Evolutionary conservation across 1,140 invertebrate genomes (phyloP).

Genomic region (Ganaspis sp.): DNA sequence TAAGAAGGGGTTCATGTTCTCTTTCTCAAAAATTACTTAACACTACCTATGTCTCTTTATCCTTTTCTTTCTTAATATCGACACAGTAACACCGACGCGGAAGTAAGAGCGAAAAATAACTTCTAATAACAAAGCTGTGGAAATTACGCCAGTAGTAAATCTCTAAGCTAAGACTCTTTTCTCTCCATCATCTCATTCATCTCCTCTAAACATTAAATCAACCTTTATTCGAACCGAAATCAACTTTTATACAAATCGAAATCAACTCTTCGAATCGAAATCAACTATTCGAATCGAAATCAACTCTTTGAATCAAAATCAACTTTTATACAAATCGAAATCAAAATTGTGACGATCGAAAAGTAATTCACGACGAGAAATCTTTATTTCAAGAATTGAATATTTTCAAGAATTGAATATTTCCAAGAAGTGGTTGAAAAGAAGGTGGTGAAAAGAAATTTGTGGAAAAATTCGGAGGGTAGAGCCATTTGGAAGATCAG

Average conservation of each 20-base stretch:
- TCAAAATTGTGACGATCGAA: too few relatives aligned
- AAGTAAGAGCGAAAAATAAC: not conserved
- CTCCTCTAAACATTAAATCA: not conserved
- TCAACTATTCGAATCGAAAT: too few relatives aligned
- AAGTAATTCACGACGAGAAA: too few relatives aligned
- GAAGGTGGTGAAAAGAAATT: not conserved
- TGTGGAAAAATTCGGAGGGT: not conserved
- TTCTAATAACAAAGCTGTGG: slow-evolving; percentile 7
- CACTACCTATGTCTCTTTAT: slow-evolving; percentile 33
- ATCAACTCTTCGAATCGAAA: too few relatives aligned
- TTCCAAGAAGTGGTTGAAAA: too few relatives aligned
- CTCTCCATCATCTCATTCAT: not conserved
- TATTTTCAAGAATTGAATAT: too few relatives aligned
- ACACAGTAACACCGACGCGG: slow-evolving; percentile 21
- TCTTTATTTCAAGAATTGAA: too few relatives aligned
- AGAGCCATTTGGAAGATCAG: slow-evolving; percentile 6
- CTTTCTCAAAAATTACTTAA: slow-evolving; percentile 33
- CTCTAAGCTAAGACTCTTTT: slow-evolving; percentile 24
- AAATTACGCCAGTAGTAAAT: not conserved
- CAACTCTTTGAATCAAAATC: too few relatives aligned
- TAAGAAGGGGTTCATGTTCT: slow-evolving; percentile 47
- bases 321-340: too few relatives aligned
- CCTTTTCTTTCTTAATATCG: slow-evolving; percentile 32
- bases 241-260: too few relatives aligned
- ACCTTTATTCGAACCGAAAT: too few relatives aligned